These are phyloP conservation scores for Hoplias malabaricus DNA, from an alignment of 2,113 vertebrate species.

Conservation along the genomic window DNA sequence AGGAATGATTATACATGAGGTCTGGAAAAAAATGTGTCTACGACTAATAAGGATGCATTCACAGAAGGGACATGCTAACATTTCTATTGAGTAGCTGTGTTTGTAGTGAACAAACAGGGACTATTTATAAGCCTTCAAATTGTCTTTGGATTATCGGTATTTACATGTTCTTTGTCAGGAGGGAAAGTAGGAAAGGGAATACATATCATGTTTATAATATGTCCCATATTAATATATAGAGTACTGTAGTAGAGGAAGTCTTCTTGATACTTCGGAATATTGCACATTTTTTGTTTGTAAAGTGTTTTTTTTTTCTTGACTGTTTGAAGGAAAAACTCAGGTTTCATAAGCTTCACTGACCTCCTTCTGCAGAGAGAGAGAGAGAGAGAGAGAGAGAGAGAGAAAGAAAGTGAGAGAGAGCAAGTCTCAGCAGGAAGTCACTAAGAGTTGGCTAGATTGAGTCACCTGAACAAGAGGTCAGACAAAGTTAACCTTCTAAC, in stretches of 20 bases:
- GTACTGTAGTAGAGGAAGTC: conserved; percentile 30
- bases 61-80: not conserved
- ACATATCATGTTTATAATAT: conserved; percentile 26
- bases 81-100: conserved; percentile 40
- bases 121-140: conserved; percentile 6
- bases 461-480: conserved; percentile 16
- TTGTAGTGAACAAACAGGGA: conserved; percentile 36
- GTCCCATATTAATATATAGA: conserved; percentile 24
- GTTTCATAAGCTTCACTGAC: conserved; percentile 42
- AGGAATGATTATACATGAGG: not conserved
- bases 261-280: conserved; percentile 11
- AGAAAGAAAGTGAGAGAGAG: not conserved
- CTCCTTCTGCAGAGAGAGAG: conserved; percentile 19
- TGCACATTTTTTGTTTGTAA: conserved; percentile 34
- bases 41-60: not conserved
- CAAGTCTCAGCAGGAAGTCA: not conserved
- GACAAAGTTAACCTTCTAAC: conserved; percentile 18
- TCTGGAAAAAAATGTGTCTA: not conserved
- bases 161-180: conserved; percentile 27
- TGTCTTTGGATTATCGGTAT: conserved; percentile 6
- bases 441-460: not conserved
- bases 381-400: not conserved
- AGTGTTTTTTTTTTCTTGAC: conserved; percentile 25
- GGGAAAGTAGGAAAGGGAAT: conserved; percentile 22
- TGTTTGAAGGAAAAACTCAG: conserved; percentile 45